A percentile compares a stretch with the other conserved stretches of the same genome.
Conservation (phyloP, 2,113 vertebrate species). For the Morone chrysops region DNA sequence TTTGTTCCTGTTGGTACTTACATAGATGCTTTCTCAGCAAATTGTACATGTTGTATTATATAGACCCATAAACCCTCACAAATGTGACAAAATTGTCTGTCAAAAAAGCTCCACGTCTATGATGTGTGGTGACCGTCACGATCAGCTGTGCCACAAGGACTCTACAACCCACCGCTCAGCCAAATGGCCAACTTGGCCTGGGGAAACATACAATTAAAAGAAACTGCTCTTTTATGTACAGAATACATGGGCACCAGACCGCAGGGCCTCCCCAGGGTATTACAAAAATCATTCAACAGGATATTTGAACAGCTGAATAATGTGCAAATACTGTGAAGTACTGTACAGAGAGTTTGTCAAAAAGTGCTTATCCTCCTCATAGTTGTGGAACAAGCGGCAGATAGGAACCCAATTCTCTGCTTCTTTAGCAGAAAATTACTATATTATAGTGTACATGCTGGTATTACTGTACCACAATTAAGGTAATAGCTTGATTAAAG, state of each 20-base stretch:
- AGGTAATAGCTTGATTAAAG: constrained; percentile 9
- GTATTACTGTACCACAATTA: constrained; percentile 6
- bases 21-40: neutral
- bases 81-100: neutral
- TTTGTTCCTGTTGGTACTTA: neutral
- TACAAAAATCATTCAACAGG: constrained; percentile 27
- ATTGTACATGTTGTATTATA: neutral
- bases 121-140: neutral
- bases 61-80: neutral
- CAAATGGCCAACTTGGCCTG: constrained; percentile 10
- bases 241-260: constrained; percentile 7
- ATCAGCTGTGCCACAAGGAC: neutral
- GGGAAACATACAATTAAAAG: constrained; percentile 34
- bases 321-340: constrained; percentile 41
- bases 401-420: neutral
- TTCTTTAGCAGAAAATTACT: constrained; percentile 14
- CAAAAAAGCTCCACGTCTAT: neutral
- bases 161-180: constrained; percentile 6
- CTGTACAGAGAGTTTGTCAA: constrained; percentile 24
- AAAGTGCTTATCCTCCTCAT: constrained; percentile 4
- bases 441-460: neutral
- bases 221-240: constrained; percentile 23
- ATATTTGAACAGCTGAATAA: constrained; percentile 48
- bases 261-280: constrained; percentile 6
- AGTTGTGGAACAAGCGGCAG: neutral